phyloP scores from a whole-genome alignment of 2,888 invertebrate species.

The Brassicogethes aeneus region DNA sequence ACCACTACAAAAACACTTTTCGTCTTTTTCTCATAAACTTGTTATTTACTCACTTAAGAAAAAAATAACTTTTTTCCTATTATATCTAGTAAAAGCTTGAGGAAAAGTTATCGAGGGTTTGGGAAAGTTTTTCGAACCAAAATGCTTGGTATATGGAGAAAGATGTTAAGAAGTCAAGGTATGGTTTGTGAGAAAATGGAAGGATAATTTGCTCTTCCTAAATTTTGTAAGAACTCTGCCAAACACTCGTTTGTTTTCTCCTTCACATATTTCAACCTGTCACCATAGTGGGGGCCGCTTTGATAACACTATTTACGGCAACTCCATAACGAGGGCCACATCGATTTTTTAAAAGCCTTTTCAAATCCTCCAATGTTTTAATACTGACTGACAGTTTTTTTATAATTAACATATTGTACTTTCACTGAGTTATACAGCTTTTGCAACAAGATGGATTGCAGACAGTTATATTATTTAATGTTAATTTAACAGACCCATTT shows the following conservation, averaged over 20 bases:
- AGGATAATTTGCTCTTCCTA: constrained; percentile 6
- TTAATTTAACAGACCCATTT: too few species aligned
- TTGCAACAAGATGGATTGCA: too few species aligned
- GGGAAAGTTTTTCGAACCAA: neutral
- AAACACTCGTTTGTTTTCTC: constrained; percentile 11
- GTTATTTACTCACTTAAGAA: too few species aligned
- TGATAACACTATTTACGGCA: neutral
- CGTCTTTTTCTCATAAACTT: too few species aligned
- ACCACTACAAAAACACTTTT: too few species aligned
- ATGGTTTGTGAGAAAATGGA: constrained; percentile 5
- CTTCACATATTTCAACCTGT: constrained; percentile 8
- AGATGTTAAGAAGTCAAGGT: constrained; percentile 1
- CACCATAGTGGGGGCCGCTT: neutral
- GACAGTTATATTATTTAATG: too few species aligned
- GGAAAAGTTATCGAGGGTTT: neutral
- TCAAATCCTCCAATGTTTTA: neutral
- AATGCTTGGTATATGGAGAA: neutral
- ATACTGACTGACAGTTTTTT: too few species aligned
- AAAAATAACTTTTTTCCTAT: too few species aligned
- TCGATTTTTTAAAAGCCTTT: neutral
- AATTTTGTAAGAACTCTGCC: constrained; percentile 10
- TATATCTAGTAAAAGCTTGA: neutral
- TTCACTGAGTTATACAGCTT: too few species aligned
- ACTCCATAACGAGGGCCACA: neutral
- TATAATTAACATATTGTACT: too few species aligned